phyloP scores from a whole-genome alignment of 2,888 invertebrate species.

The Hydraecia micacea region DNA sequence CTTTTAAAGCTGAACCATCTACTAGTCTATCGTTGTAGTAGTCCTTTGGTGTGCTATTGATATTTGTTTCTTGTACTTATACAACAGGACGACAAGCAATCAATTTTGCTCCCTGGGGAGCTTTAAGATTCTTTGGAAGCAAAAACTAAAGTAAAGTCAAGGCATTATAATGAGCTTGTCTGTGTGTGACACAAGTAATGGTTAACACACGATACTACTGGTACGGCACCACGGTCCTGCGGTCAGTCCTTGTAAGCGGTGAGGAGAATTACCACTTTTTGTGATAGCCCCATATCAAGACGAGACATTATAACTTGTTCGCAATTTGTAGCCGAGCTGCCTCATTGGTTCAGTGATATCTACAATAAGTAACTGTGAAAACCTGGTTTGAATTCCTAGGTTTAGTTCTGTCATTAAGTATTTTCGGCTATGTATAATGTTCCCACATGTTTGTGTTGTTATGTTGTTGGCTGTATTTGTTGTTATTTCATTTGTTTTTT shows the following conservation, averaged over 20 bases:
- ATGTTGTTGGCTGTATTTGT: no score
- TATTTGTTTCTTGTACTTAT: not conserved
- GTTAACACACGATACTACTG: not conserved
- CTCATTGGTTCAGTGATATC: not conserved
- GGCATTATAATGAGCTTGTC: not conserved
- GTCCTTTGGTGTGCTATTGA: not conserved
- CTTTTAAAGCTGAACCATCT: not conserved
- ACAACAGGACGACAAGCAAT: not conserved
- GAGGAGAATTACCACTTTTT: slow-evolving; percentile 28
- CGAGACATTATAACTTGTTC: slow-evolving; percentile 31
- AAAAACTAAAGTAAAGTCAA: not conserved
- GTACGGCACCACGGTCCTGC: no score
- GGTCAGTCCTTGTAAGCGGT: not conserved
- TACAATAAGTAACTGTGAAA: not conserved
- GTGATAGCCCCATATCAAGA: not conserved
- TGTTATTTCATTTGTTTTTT: no score
- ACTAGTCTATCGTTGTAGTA: not conserved
- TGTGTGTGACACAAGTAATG: not conserved
- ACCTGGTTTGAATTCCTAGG: not conserved
- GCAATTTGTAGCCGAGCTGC: slow-evolving; percentile 1
- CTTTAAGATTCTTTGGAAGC: not conserved
- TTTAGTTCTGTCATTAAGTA: not conserved
- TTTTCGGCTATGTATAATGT: not conserved
- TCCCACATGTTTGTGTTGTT: no score
- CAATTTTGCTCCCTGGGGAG: no score